These are phyloP conservation scores for Schrankia costaestrigalis DNA, from an alignment of 2,888 invertebrate species.

Conservation along the genomic window DNA sequence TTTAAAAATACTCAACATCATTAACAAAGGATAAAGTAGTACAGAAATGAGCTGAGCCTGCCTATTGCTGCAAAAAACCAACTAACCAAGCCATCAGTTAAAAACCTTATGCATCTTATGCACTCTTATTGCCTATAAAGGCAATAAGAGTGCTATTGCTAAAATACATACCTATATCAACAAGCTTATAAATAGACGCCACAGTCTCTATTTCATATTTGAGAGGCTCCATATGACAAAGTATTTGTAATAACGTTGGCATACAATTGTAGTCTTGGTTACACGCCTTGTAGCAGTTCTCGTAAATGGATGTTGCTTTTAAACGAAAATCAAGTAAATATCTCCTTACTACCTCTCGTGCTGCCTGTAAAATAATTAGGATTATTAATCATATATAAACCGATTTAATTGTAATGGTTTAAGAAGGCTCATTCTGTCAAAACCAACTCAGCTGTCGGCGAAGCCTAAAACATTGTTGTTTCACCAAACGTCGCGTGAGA, in stretches of 20 bases:
- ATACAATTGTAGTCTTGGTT: constrained; percentile 49
- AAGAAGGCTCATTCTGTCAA: too few species aligned
- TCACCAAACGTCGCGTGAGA: too few species aligned
- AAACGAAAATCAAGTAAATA: constrained; percentile 82
- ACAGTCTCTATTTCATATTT: constrained; percentile 77
- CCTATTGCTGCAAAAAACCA: too few species aligned
- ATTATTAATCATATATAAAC: not conserved
- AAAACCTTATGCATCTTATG: too few species aligned
- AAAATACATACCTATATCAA: constrained; percentile 58
- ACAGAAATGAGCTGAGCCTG: too few species aligned
- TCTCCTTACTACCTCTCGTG: constrained; percentile 81
- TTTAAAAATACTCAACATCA: too few species aligned
- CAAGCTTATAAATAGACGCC: constrained; percentile 77
- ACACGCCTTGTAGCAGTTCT: constrained; percentile 42
- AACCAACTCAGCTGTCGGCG: too few species aligned
- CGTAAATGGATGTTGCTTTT: constrained; percentile 63
- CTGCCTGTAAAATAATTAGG: constrained; percentile 65
- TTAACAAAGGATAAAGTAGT: too few species aligned
- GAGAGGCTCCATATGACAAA: constrained; percentile 68
- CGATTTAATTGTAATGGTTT: too few species aligned
- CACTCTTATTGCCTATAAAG: too few species aligned
- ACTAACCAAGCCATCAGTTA: too few species aligned
- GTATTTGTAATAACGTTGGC: constrained; percentile 66
- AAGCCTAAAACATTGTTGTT: too few species aligned
- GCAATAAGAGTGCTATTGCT: not conserved